These are phyloP conservation scores for Epirrhoe alternata DNA, from an alignment of 2,888 invertebrate species.

Conservation along the genomic window DNA sequence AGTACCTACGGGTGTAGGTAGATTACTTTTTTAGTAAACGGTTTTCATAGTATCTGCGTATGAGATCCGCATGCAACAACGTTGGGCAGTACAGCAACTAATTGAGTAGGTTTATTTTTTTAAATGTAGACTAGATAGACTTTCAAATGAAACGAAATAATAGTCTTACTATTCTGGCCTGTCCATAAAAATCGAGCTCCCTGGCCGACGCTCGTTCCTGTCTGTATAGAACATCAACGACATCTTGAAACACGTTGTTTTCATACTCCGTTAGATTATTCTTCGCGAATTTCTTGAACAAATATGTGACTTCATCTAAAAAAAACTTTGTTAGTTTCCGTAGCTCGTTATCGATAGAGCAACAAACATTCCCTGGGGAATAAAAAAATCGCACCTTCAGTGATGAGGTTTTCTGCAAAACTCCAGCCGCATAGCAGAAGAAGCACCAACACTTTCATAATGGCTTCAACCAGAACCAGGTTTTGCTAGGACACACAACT, in stretches of 20 bases:
- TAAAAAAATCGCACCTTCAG: constrained; percentile 56
- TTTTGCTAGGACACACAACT: constrained; percentile 48
- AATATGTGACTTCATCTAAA: constrained; percentile 61
- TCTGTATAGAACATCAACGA: constrained; percentile 63
- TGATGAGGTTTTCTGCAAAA: constrained; percentile 57
- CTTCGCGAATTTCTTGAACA: constrained; percentile 62
- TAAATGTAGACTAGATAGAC: not conserved
- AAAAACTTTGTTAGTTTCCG: not conserved
- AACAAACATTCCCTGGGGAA: not conserved
- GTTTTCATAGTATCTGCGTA: no score
- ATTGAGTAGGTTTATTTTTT: no score
- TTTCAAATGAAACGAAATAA: constrained; percentile 1
- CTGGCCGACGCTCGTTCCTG: constrained; percentile 51
- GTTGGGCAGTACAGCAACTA: no score
- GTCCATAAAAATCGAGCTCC: constrained; percentile 45
- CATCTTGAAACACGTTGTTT: constrained; percentile 53
- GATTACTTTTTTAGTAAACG: no score
- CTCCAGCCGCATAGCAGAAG: constrained; percentile 52
- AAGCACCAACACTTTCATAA: constrained; percentile 64
- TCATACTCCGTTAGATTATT: constrained; percentile 61
- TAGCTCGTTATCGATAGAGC: no score
- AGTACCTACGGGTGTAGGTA: no score
- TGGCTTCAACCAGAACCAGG: constrained; percentile 45
- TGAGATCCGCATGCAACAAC: no score
- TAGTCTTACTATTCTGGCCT: constrained; percentile 58